Percentiles rank a stretch among this genome's conserved stretches.
These are phyloP conservation scores for Oncorhynchus gorbuscha DNA, from an alignment of 2,113 vertebrate genomes.

Conservation along the genomic window DNA sequence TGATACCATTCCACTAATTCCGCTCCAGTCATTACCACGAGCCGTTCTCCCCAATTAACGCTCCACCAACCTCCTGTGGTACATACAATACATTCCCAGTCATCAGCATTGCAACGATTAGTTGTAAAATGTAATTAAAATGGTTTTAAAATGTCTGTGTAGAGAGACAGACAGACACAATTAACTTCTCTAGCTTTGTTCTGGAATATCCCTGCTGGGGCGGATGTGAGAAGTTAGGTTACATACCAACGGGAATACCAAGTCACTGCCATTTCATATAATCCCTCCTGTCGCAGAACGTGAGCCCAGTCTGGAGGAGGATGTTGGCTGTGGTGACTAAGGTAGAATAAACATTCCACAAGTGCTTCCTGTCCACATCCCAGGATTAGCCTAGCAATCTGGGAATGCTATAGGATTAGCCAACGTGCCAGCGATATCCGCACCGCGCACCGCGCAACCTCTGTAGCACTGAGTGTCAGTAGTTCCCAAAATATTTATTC, in stretches of 20 bases:
- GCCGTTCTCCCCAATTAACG: too few relatives aligned
- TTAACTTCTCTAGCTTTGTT: constrained; percentile 10
- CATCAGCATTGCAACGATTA: too few relatives aligned
- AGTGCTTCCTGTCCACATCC: constrained; percentile 59
- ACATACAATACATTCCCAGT: too few relatives aligned
- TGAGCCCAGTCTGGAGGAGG: constrained; percentile 33
- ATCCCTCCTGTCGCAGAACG: constrained; percentile 27
- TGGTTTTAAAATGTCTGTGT: too few relatives aligned
- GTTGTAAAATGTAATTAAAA: too few relatives aligned
- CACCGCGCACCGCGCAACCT: constrained; percentile 17
- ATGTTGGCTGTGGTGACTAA: constrained; percentile 15
- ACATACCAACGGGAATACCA: background rate
- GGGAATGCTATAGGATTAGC: constrained; percentile 57
- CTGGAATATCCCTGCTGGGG: constrained; percentile 28
- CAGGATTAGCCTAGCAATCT: constrained; percentile 52
- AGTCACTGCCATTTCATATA: constrained; percentile 26
- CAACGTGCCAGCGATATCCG: constrained; percentile 44
- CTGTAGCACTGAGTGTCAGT: constrained; percentile 41
- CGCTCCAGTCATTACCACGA: too few relatives aligned
- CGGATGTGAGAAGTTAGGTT: constrained; percentile 31
- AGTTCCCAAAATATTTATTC: constrained; percentile 62
- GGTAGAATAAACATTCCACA: constrained; percentile 68
- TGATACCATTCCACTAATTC: too few relatives aligned
- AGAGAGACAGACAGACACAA: too few relatives aligned
- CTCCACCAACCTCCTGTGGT: too few relatives aligned